A percentile compares a stretch with the other conserved stretches of the same genome.
Conservation (phyloP, 2,113 vertebrate species). For the Australoheros scitulus region DNA sequence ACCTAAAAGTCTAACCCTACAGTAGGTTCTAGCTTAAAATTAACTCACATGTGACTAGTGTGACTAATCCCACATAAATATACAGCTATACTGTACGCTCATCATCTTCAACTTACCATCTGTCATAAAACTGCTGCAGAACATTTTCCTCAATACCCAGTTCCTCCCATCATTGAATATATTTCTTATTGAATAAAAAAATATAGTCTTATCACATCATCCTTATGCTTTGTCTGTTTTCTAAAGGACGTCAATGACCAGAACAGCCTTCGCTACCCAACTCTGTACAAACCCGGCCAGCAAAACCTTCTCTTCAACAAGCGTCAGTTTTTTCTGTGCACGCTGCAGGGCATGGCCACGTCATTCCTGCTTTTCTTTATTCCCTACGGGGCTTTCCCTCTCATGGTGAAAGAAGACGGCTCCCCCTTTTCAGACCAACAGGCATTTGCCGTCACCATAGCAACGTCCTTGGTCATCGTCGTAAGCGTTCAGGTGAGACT, state of each 20-base stretch:
- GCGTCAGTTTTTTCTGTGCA: conserved; percentile 84
- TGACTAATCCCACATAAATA: not conserved
- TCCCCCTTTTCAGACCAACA: conserved; percentile 83
- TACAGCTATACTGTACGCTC: not conserved
- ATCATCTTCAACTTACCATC: not conserved
- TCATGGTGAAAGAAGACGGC: conserved; percentile 80
- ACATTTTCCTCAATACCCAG: not conserved
- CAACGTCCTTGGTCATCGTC: conserved; percentile 86
- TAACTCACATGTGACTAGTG: not conserved
- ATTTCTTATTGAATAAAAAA: not conserved
- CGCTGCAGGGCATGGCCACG: conserved; percentile 83
- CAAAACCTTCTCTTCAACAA: conserved; percentile 89
- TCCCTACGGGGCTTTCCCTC: conserved; percentile 82
- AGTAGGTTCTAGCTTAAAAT: not conserved
- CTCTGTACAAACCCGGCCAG: conserved; percentile 85
- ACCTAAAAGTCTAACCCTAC: not conserved
- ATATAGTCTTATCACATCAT: not conserved
- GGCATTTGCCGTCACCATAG: conserved; percentile 85
- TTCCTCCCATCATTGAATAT: not conserved
- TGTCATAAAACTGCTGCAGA: not conserved
- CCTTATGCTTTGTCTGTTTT: conserved; percentile 12
- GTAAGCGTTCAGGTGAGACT: conserved; percentile 85
- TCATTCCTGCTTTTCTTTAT: conserved; percentile 87
- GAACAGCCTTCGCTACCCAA: conserved; percentile 82
- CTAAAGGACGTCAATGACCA: conserved; percentile 85